These are phyloP conservation scores for Nephrotoma appendiculata DNA, from an alignment of 2,888 invertebrate species.

Conservation along the genomic window DNA sequence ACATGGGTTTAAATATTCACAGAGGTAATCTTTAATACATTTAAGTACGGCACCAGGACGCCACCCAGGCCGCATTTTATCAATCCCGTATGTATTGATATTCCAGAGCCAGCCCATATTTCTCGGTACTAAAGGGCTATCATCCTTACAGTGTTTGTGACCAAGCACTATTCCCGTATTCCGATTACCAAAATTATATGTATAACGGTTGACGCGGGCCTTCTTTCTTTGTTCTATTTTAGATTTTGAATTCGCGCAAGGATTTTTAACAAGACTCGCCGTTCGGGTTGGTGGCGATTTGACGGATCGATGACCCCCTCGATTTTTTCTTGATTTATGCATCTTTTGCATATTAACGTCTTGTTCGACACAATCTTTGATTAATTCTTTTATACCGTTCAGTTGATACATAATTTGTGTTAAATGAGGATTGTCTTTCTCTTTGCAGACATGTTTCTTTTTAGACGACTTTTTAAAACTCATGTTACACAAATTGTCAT, in stretches of 20 bases:
- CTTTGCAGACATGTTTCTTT: background rate
- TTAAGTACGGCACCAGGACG: conserved; percentile 27
- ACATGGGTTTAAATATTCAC: background rate
- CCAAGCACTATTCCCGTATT: conserved; percentile 35
- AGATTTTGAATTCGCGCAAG: background rate
- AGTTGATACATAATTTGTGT: background rate
- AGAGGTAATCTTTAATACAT: conserved; percentile 26
- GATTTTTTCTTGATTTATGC: background rate
- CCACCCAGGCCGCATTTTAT: conserved; percentile 21
- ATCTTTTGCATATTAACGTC: background rate
- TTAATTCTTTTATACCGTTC: background rate
- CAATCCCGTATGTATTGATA: conserved; percentile 16
- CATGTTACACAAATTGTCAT: background rate
- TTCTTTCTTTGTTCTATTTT: background rate
- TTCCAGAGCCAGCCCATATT: conserved; percentile 59
- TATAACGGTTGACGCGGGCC: background rate
- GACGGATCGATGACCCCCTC: background rate
- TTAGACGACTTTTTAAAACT: background rate
- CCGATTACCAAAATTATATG: conserved; percentile 9
- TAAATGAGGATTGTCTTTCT: background rate
- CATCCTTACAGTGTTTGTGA: conserved; percentile 39
- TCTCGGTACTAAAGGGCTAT: conserved; percentile 40
- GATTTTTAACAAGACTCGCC: background rate
- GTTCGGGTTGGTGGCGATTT: background rate
- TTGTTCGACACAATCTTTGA: background rate